These are phyloP conservation scores for Molossus molossus DNA, from an alignment of 2,797 vertebrate species.

Conservation along the genomic window DNA sequence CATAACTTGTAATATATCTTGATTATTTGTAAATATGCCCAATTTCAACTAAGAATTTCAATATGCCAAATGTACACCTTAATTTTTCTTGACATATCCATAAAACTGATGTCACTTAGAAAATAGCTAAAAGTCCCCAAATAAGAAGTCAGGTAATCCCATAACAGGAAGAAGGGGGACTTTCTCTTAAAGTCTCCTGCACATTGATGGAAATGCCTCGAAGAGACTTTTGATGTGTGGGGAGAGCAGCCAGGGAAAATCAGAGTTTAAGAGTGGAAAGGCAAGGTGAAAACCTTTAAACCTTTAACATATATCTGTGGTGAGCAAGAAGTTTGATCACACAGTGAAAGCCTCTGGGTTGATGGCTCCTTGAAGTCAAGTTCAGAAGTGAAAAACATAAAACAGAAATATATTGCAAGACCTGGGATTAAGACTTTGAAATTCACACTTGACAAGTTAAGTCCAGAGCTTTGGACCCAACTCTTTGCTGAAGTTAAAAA, in stretches of 20 bases:
- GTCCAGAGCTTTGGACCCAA: conserved; percentile 81
- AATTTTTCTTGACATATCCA: neutral
- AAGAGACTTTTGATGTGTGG: conserved; percentile 35
- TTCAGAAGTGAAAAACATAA: conserved; percentile 80
- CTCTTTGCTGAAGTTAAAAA: conserved; percentile 80
- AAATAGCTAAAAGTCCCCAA: neutral
- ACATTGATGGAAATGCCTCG: neutral
- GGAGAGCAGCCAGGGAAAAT: conserved; percentile 15
- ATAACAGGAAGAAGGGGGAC: neutral
- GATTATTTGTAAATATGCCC: conserved; percentile 29
- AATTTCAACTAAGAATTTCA: conserved; percentile 6
- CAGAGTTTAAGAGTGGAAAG: conserved; percentile 63
- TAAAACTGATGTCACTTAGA: conserved; percentile 8
- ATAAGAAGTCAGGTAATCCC: conserved; percentile 14
- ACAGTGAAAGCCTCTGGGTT: conserved; percentile 73
- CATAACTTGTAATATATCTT: neutral
- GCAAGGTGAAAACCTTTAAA: conserved; percentile 76
- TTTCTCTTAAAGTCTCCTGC: neutral
- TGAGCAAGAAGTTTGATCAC: conserved; percentile 80
- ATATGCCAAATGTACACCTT: conserved; percentile 11
- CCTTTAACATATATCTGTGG: conserved; percentile 79
- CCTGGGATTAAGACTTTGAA: conserved; percentile 84
- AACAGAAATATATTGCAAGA: conserved; percentile 77
- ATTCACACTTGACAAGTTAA: conserved; percentile 85
- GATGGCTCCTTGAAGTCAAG: conserved; percentile 82